Evolutionary conservation across 2,113 vertebrate genomes (phyloP).

Genomic region (Eulemur macaco): DNA sequence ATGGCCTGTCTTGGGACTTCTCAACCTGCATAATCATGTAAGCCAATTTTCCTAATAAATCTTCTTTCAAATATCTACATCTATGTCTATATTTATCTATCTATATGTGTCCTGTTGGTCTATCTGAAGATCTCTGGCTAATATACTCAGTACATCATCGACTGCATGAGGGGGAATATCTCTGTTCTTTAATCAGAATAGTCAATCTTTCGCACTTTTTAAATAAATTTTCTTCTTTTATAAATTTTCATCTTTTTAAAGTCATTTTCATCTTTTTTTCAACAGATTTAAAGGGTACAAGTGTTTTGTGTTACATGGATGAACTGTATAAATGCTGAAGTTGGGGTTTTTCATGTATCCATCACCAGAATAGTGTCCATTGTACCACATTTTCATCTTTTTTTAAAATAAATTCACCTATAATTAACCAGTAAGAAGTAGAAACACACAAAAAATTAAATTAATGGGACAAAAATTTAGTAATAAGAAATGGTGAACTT

Average conservation of each 20-base stretch:
- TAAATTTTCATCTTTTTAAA: background rate
- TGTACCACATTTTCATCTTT: too few relatives aligned
- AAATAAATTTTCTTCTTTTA: background rate
- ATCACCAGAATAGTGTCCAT: too few relatives aligned
- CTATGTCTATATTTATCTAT: background rate
- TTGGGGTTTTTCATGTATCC: too few relatives aligned
- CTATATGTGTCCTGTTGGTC: background rate
- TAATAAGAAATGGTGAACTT: background rate
- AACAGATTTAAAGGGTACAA: too few relatives aligned
- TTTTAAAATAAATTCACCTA: constrained; percentile 5
- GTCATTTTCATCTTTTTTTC: background rate
- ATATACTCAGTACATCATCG: background rate
- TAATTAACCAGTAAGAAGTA: background rate
- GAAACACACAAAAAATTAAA: background rate
- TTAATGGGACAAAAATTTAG: background rate
- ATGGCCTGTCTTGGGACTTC: background rate
- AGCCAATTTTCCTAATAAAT: background rate
- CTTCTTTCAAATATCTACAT: background rate
- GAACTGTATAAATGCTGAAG: too few relatives aligned
- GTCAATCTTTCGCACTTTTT: background rate
- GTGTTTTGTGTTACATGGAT: too few relatives aligned
- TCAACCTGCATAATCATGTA: background rate
- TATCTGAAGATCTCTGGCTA: background rate
- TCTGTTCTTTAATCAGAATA: background rate
- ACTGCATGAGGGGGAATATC: background rate